phyloP scores from a whole-genome alignment of 2,113 vertebrate genomes.

The Oophaga pumilio region DNA sequence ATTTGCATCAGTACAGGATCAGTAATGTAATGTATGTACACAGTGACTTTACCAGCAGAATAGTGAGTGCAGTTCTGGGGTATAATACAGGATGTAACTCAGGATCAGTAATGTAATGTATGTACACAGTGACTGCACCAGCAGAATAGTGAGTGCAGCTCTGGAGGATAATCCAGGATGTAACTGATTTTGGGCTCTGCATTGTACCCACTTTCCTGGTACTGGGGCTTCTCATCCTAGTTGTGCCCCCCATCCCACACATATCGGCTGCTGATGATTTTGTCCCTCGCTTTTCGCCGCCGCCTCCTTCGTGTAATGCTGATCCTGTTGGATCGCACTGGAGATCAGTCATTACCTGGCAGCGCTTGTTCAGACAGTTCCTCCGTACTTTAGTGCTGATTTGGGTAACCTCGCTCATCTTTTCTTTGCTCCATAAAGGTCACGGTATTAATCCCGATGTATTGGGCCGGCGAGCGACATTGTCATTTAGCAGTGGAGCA shows the following conservation, averaged over 20 bases:
- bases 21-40: no score
- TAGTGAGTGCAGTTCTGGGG: no score
- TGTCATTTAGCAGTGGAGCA: conserved; percentile 52
- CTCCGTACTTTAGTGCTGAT: conserved; percentile 32
- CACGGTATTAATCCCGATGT: conserved; percentile 28
- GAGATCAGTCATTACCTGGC: conserved; percentile 11
- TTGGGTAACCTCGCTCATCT: not conserved
- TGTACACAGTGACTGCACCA: no score
- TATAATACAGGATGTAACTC: no score
- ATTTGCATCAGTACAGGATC: no score
- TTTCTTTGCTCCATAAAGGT: conserved; percentile 36
- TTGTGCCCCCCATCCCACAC: not conserved
- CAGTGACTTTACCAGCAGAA: no score
- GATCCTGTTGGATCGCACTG: not conserved
- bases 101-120: no score
- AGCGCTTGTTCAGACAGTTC: conserved; percentile 24
- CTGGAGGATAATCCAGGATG: no score
- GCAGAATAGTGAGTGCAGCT: no score
- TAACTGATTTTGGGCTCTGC: no score
- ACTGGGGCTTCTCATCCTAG: not conserved
- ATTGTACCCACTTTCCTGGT: no score
- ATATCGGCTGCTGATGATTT: not conserved
- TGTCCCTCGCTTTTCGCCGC: no score
- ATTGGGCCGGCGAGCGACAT: conserved; percentile 23
- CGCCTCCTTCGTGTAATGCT: not conserved